These are phyloP conservation scores for Xestia sexstrigata DNA, from an alignment of 2,888 invertebrate species.

Conservation along the genomic window DNA sequence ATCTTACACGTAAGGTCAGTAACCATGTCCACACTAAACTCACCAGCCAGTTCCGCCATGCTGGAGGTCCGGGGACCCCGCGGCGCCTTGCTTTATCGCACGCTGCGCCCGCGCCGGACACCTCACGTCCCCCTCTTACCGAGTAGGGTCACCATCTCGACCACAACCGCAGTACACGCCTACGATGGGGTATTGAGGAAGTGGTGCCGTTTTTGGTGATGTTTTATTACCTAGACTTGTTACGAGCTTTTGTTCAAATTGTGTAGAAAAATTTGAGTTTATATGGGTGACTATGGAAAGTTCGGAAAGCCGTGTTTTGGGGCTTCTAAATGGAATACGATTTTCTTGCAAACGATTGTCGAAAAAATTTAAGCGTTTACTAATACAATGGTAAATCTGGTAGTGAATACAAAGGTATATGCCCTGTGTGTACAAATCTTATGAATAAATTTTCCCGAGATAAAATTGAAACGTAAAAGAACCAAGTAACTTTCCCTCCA, in stretches of 20 bases:
- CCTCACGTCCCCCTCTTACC: slow-evolving; percentile 79
- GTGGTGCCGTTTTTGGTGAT: slow-evolving; percentile 61
- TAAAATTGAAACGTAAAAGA: not conserved
- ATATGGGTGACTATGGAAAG: too few species aligned
- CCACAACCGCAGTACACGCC: slow-evolving; percentile 61
- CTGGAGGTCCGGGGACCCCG: slow-evolving; percentile 88
- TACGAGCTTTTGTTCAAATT: slow-evolving; percentile 34
- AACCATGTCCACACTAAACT: slow-evolving; percentile 71
- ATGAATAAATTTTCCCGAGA: not conserved
- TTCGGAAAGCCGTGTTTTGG: not conserved
- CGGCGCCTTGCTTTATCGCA: slow-evolving; percentile 90
- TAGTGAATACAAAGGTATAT: not conserved
- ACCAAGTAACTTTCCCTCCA: not conserved
- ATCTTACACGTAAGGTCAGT: not conserved
- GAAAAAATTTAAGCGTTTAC: not conserved
- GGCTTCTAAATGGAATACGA: not conserved
- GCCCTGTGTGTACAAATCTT: not conserved
- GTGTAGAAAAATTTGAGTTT: slow-evolving; percentile 18
- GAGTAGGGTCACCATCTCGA: slow-evolving; percentile 75
- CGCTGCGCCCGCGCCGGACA: slow-evolving; percentile 87
- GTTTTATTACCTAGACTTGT: slow-evolving; percentile 47
- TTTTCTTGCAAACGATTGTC: not conserved
- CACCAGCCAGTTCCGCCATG: slow-evolving; percentile 73
- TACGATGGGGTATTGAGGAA: slow-evolving; percentile 63
- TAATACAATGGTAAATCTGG: not conserved